Base-by-base conservation (phyloP, 2,888 invertebrate species). In the Leptodirus hochenwartii region DNA sequence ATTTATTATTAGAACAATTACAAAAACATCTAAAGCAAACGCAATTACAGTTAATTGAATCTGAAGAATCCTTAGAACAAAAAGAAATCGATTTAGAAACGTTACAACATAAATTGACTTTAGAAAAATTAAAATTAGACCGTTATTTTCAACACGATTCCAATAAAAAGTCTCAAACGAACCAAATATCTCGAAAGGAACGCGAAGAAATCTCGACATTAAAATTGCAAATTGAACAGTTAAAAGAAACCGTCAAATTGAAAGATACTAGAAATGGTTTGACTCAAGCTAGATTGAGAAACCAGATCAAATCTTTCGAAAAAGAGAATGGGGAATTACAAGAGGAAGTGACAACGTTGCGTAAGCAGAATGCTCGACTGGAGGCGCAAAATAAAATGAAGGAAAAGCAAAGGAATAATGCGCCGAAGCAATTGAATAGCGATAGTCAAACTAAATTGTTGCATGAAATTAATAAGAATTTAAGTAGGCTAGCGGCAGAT, bases 221-320 rank as follows among this genome's bases (percentile, higher is more conserved):
- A 6, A 75, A 66, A 42, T 65, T 69, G 33, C 69, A 78, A 52
- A 51, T 81, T 17, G 63, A 58, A 30, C 61, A 66, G 25, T 50
- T 78, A 1, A 71, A 68, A 48, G 69, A 72, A 37, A 72, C 78
- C 39, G 56, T 75, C 11, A 68, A 66, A 45, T 48, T 68, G n/a
- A 80, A 77, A 53, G 81, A 82, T 42, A 67, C 70, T 10, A 67
- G 71, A 43, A 74, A 74, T 45, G 70, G 73, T 4, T 67, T 76
- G 1, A 65, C 66, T 1, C 75, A 75, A 45, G 77, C 77, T 1
- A 61, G 80, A 38, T 58, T 80, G 6, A 63, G 79, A 12, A 77
- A 74, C 38, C 79, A 81, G 52, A 56, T 80, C 15, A 72, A 78
- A 49, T 62, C 68, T 25, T 54, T 73, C 31, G 79, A 79, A 47